Evolutionary conservation across 2,888 invertebrate species (phyloP), one percentile per base, ranked within the genome.

Genomic region (Adineta ricciae): DNA sequence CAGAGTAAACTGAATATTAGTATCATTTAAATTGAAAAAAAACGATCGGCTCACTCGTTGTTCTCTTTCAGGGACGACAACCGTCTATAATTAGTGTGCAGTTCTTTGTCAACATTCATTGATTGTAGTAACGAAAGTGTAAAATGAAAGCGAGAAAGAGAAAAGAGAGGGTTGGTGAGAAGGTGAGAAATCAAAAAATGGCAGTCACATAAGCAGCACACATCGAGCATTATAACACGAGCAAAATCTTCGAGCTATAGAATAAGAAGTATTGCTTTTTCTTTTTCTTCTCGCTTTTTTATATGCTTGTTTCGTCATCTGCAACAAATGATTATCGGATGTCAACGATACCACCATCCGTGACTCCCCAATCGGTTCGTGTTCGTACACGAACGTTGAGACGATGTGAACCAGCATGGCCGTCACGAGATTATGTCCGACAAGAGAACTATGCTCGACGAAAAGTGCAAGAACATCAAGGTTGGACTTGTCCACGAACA

Each of bases 51-150:
- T 46, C 46, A 8, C 46, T 46, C 11, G 5, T 46, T 8, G 46
- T 46, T 46, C n/a, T n/a, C n/a, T 52, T 52, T 52, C 21, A 52
- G 16, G 5, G 24, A 24, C 52, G 24, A 19, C 24, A 54, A 54
- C 4, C 24, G 24, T 54, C 4, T 3, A 54, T 56, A 56, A 64
- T 64, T 64, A 64, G 64, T 14, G 27, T 64, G 27, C 64, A 16
- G 16, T 64, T 64, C 32, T 64, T 46, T 46, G 64, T 32, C 64
- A 64, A 27, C 32, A 64, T 64, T 64, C 32, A 64, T 32, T 64
- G 64, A 64, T 64, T 64, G 64, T 64, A 64, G 64, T 64, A 64
- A 64, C 64, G 64, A 64, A 64, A 64, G 64, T 64, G 64, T 64
- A 64, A 64, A 64, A 32, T 64, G 64, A 64, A 27, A 64, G 16